phyloP scores from a whole-genome alignment of 2,113 vertebrate genomes.

The Riparia riparia region DNA sequence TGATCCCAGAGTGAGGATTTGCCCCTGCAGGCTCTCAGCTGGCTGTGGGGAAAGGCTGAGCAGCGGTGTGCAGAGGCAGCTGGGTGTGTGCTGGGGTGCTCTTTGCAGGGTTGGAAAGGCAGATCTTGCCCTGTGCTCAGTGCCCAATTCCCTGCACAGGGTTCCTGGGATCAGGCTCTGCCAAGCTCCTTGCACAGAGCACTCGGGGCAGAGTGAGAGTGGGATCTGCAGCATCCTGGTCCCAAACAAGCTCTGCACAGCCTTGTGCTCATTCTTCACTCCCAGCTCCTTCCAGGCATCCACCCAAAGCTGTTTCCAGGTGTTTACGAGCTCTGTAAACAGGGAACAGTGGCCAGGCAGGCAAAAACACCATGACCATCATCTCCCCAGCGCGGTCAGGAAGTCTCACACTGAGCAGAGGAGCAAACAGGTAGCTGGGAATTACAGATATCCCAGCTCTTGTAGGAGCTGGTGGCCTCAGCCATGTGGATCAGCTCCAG shows the following conservation, averaged over 20 bases:
- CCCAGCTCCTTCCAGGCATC: not conserved
- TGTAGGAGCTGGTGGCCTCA: not conserved
- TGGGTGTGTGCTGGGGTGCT: not conserved
- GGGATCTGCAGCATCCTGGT: not conserved
- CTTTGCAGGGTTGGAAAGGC: not conserved
- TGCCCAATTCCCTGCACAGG: not conserved
- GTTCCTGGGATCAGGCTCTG: accelerated
- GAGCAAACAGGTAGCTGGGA: not conserved
- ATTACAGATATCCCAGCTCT: not conserved
- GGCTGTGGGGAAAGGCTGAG: not conserved
- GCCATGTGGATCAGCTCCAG: not conserved
- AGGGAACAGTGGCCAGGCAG: not conserved
- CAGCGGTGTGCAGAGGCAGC: not conserved
- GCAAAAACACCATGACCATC: not conserved
- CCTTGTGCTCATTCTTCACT: not conserved
- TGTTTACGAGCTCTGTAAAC: not conserved
- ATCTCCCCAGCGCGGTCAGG: not conserved
- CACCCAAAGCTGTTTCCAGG: not conserved
- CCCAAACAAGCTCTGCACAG: not conserved
- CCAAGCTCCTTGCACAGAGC: accelerated
- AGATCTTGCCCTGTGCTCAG: accelerated
- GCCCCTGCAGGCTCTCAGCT: not conserved
- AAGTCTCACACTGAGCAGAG: not conserved
- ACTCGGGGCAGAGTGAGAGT: accelerated
- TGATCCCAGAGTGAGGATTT: not conserved